phyloP scores from a whole-genome alignment of 2,113 vertebrate species.

The Cyanoramphus novaezelandiae region DNA sequence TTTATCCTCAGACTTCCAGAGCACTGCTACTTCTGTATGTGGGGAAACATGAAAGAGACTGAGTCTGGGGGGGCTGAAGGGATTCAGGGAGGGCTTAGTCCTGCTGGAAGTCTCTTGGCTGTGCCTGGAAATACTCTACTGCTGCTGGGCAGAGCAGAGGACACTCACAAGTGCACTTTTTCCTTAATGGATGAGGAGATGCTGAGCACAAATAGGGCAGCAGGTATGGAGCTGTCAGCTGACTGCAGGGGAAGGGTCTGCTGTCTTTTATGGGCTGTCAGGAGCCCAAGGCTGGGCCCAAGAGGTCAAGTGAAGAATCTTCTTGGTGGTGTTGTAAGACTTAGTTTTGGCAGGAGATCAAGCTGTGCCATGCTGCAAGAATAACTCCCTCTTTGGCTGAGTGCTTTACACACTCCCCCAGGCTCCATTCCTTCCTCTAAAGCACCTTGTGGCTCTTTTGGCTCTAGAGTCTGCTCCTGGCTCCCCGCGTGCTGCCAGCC shows the following conservation, averaged over 20 bases:
- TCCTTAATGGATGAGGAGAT: background rate
- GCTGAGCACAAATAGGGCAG: background rate
- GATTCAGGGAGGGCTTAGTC: background rate
- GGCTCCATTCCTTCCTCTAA: background rate
- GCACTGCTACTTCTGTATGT: rapidly evolving
- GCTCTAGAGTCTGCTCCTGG: slow-evolving; percentile 79
- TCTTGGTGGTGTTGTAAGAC: rapidly evolving
- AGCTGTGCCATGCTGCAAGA: background rate
- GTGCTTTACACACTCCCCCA: background rate
- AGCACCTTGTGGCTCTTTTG: background rate
- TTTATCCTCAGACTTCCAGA: background rate
- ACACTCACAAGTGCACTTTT: background rate
- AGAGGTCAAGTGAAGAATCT: background rate
- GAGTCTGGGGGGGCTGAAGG: background rate
- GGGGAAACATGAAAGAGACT: background rate
- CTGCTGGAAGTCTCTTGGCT: background rate
- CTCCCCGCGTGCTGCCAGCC: slow-evolving; percentile 80
- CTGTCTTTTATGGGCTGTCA: background rate
- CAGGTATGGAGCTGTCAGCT: background rate
- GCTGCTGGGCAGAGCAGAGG: background rate
- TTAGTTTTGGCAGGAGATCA: background rate
- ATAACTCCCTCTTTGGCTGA: background rate
- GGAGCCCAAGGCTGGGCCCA: background rate
- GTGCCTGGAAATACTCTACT: background rate
- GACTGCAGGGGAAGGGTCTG: background rate